phyloP scores from a whole-genome alignment of 1,140 invertebrate genomes.

The Drosophila lacteicornis region DNA sequence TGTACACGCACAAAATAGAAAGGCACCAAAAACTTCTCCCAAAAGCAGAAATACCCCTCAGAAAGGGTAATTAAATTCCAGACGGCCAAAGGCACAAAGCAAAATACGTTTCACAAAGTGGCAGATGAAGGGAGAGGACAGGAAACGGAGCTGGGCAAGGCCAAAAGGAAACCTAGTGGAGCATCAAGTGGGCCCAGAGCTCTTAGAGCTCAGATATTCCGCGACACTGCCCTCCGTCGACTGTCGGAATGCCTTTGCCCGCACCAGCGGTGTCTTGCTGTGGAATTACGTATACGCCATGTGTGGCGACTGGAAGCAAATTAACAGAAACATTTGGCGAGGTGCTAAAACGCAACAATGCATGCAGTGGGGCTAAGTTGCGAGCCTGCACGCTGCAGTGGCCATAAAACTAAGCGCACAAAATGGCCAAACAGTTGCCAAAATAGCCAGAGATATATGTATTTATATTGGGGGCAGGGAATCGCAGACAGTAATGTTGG shows the following conservation, averaged over 20 bases:
- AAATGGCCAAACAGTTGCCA: conserved; percentile 47
- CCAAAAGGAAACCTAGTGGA: conserved; percentile 6
- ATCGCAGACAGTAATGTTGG: conserved; percentile 32
- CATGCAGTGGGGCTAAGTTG: conserved; percentile 34
- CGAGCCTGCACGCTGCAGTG: conserved; percentile 26
- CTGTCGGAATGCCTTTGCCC: conserved; percentile 20
- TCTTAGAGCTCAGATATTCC: conserved; percentile 32
- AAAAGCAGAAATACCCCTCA: background rate
- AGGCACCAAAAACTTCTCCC: background rate
- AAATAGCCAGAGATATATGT: conserved; percentile 25
- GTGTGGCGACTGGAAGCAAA: conserved; percentile 46
- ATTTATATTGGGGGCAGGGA: conserved; percentile 20
- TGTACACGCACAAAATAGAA: background rate
- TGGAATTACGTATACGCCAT: conserved; percentile 33
- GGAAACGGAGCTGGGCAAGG: conserved; percentile 6
- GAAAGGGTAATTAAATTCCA: conserved; percentile 12
- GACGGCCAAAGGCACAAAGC: conserved; percentile 7
- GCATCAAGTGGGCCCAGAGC: conserved; percentile 23
- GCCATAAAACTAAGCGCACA: conserved; percentile 59
- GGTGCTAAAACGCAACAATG: conserved; percentile 59
- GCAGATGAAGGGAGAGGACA: background rate
- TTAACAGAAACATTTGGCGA: conserved; percentile 61
- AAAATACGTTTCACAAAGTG: background rate
- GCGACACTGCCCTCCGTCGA: background rate
- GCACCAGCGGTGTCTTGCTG: background rate